These are phyloP conservation scores for Drosophila flavopinicola DNA, from an alignment of 2,888 invertebrate genomes.

Conservation along the genomic window DNA sequence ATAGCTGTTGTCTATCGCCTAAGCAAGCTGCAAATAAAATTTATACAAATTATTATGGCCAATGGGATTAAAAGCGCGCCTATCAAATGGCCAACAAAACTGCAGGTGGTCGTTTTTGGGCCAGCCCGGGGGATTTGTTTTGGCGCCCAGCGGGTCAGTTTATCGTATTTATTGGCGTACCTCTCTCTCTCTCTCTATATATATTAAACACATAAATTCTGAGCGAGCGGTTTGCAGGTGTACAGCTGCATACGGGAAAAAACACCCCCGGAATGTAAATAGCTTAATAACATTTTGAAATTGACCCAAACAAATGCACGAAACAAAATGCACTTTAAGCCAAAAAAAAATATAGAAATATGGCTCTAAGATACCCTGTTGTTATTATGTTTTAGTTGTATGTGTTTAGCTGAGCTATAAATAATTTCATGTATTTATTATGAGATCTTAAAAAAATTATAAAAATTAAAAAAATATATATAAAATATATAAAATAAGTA, in stretches of 20 bases:
- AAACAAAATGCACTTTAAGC: conserved; percentile 24
- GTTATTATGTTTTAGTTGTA: no score
- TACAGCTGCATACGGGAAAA: conserved; percentile 54
- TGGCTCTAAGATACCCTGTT: conserved; percentile 1
- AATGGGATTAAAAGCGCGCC: conserved; percentile 69
- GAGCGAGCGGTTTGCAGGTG: conserved; percentile 59
- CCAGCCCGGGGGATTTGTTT: conserved; percentile 37
- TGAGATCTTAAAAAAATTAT: no score
- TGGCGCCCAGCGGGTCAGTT: conserved; percentile 47
- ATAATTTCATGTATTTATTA: no score
- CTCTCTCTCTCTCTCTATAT: conserved; percentile 9
- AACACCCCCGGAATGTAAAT: conserved; percentile 52
- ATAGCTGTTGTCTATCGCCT: conserved; percentile 44
- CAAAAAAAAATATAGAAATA: background rate
- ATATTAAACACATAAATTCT: conserved; percentile 72
- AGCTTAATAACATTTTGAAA: conserved; percentile 69
- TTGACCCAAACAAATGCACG: conserved; percentile 49
- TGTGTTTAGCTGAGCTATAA: no score
- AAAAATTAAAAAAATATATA: no score
- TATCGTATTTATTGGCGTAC: conserved; percentile 72
- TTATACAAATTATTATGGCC: conserved; percentile 79
- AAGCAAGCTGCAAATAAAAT: conserved; percentile 77
- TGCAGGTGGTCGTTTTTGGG: conserved; percentile 16
- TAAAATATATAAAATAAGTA: background rate
- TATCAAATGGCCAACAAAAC: conserved; percentile 32